Evolutionary conservation across 2,888 invertebrate genomes (phyloP).

Genomic region (Antitype chi): DNA sequence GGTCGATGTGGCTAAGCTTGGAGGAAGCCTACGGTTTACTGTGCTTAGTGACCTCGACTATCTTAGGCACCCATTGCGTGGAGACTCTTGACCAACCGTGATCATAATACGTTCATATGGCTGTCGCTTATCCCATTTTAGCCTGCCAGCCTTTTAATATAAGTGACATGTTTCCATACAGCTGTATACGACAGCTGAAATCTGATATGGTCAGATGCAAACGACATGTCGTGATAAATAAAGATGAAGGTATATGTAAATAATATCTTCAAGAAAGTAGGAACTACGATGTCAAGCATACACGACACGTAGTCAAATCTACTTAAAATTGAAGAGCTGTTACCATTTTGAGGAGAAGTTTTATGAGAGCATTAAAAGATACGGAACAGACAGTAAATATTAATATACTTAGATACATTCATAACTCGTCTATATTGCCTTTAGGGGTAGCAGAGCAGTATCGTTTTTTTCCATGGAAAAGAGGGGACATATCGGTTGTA

Average conservation of each 20-base stretch:
- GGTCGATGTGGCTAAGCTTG: not conserved
- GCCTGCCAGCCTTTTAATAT: slow-evolving; percentile 48
- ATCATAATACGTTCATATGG: not conserved
- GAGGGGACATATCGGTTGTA: not conserved
- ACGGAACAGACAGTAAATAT: slow-evolving; percentile 19
- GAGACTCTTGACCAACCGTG: not conserved
- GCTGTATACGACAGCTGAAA: slow-evolving; percentile 54
- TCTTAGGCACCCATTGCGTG: not conserved
- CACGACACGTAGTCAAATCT: slow-evolving; percentile 48
- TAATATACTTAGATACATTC: slow-evolving; percentile 3
- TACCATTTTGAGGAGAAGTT: slow-evolving; percentile 41
- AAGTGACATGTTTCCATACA: slow-evolving; percentile 45
- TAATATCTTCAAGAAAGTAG: slow-evolving; percentile 30
- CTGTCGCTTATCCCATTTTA: slow-evolving; percentile 1
- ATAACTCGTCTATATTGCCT: not conserved
- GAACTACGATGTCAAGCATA: slow-evolving; percentile 14
- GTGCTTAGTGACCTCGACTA: not conserved
- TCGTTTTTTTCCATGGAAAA: not conserved
- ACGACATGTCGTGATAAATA: slow-evolving; percentile 59
- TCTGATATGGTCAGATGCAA: slow-evolving; percentile 62
- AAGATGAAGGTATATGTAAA: slow-evolving; percentile 47
- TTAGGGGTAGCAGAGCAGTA: not conserved
- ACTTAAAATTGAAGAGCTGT: slow-evolving; percentile 52
- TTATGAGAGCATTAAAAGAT: slow-evolving; percentile 34
- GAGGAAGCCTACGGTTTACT: not conserved